Evolutionary conservation across 2,888 invertebrate species (phyloP).

Genomic region (Parascotia fuliginaria): DNA sequence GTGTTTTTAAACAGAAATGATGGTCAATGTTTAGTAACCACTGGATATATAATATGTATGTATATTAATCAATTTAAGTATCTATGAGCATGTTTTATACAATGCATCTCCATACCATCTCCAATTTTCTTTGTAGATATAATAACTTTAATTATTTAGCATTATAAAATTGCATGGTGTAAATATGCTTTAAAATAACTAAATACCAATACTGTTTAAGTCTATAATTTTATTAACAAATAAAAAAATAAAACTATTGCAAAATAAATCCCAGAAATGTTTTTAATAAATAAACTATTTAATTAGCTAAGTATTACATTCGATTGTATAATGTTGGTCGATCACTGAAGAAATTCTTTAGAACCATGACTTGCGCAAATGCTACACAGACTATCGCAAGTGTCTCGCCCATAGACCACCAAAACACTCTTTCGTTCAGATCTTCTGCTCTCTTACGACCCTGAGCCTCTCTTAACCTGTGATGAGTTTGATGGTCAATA

Average conservation of each 20-base stretch:
- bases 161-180: too few relatives aligned
- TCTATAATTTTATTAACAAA: constrained; percentile 1
- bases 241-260: constrained; percentile 41
- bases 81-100: too few relatives aligned
- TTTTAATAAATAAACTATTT: constrained; percentile 74
- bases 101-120: too few relatives aligned
- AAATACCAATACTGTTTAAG: not conserved
- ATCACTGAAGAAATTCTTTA: constrained; percentile 95
- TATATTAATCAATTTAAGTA: not conserved
- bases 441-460: constrained; percentile 98
- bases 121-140: too few relatives aligned
- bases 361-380: constrained; percentile 95
- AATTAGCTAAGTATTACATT: constrained; percentile 70
- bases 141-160: too few relatives aligned
- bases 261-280: constrained; percentile 54
- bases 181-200: too few relatives aligned
- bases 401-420: constrained; percentile 97
- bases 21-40: not conserved
- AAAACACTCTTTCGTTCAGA: constrained; percentile 96
- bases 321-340: constrained; percentile 77
- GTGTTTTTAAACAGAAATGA: too few relatives aligned
- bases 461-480: constrained; percentile 97
- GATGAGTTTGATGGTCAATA: constrained; percentile 98
- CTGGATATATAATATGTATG: not conserved
- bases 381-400: constrained; percentile 93